Evolutionary conservation across 1,140 invertebrate species (phyloP), one percentile per base, ranked within the genome.

Genomic region (Drosophila cardini): DNA sequence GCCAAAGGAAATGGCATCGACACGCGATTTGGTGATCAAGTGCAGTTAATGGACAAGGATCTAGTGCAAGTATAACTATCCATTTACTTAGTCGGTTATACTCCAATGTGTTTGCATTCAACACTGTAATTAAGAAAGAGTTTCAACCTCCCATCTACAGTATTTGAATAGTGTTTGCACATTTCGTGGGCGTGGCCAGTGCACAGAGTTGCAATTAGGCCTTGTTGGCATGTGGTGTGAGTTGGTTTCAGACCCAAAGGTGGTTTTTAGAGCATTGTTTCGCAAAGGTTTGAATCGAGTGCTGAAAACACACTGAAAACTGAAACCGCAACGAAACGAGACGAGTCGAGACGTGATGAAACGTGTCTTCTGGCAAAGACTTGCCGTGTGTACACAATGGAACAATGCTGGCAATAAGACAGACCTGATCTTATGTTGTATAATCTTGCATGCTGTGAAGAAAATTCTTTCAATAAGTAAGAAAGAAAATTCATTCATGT

Each of bases 1-100:
- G 67, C 40, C 46, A 75, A 52, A 61, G 76, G 75, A 82, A 82
- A 68, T 76, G 79, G 32, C 60, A 52, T 36, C 62, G 61, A 79
- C 83, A 86, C 83, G 83, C 83, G 72, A 86, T 87, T 70, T 32
- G 61, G 72, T 72, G 21, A 83, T 86, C 82, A 85, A 45, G n/a
- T 40, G 38, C 26, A 52, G 30, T 26, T 46, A 13, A n/a, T 50
- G 16, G 60, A 68, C 63, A 53, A 53, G 62, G 57, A 32, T 45
- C 16, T 11, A 42, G 21, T 26, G 21, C 38, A 56, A 15, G 30
- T 10, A n/a, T 3, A 60, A n/a, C 53, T 62, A 50, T 62, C 21
- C 52, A 42, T 26, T 34, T 10, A 48, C 50, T 15, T 71, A 42
- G 56, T 21, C 30, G 13, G 5, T 21, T 52, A 61, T 11, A 57